Conservation (phyloP, 2,888 invertebrate species). For the Nemotelus pantherinus region DNA sequence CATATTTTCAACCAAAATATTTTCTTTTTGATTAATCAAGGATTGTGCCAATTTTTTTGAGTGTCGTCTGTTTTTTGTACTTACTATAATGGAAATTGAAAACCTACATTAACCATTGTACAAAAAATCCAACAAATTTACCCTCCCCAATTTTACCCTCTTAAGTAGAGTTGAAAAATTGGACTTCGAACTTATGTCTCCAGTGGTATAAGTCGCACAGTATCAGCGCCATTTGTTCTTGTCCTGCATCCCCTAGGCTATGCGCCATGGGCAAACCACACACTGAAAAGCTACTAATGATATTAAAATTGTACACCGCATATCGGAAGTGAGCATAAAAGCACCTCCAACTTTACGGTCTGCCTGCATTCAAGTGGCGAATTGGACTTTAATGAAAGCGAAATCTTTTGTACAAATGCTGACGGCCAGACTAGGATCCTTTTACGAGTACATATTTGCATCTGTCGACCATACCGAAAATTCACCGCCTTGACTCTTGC, state of each 20-base stretch:
- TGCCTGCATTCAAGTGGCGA: conserved; percentile 43
- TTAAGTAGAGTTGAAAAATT: too few species aligned
- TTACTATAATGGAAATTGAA: too few species aligned
- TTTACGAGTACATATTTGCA: neutral
- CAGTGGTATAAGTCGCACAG: too few species aligned
- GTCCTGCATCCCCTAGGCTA: neutral
- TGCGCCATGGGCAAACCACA: conserved; percentile 1
- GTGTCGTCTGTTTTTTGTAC: too few species aligned
- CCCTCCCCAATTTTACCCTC: neutral
- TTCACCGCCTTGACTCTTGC: too few species aligned
- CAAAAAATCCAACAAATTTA: neutral
- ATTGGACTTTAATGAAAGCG: conserved; percentile 49
- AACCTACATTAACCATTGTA: too few species aligned
- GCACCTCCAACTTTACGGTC: conserved; percentile 36
- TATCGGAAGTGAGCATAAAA: conserved; percentile 44
- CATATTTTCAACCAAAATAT: too few species aligned
- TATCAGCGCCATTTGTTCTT: too few species aligned
- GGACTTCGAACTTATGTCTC: too few species aligned
- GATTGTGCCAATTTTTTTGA: too few species aligned
- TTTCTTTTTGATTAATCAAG: too few species aligned
- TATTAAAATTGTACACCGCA: conserved; percentile 48
- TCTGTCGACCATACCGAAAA: neutral
- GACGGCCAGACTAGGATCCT: neutral
- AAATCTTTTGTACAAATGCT: conserved; percentile 45
- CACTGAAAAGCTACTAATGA: conserved; percentile 35